Conservation (phyloP, 2,113 vertebrate genomes). For the Glareola pratincola region DNA sequence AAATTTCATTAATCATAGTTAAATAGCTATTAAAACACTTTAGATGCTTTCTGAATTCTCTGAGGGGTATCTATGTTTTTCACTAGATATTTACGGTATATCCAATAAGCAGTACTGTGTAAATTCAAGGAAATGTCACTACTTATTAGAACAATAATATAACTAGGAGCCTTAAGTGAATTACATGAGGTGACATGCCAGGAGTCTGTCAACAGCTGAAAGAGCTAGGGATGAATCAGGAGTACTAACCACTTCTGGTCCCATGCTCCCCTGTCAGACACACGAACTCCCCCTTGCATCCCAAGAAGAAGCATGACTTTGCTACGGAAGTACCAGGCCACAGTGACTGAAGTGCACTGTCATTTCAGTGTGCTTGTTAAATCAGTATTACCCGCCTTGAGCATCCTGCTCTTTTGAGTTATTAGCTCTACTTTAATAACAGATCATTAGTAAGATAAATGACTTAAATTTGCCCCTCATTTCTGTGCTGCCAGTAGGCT, state of each 20-base stretch:
- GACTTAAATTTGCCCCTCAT: not conserved
- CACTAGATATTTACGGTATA: not conserved
- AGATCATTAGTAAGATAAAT: not conserved
- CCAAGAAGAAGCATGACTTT: not conserved
- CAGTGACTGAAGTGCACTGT: not conserved
- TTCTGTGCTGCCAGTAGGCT: not conserved
- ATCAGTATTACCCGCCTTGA: not conserved
- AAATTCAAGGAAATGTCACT: constrained; percentile 54
- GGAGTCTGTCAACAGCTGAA: not conserved
- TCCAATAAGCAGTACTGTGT: not conserved
- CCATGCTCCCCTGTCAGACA: not conserved
- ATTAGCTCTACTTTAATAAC: not conserved
- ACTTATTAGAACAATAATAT: not conserved
- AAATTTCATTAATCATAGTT: constrained; percentile 16
- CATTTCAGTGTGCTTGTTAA: not conserved
- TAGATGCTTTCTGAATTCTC: constrained; percentile 1
- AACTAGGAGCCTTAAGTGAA: not conserved
- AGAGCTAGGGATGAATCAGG: not conserved
- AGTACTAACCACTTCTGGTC: not conserved
- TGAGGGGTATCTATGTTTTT: not conserved
- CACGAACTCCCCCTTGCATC: not conserved
- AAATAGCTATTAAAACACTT: not conserved
- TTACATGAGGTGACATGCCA: not conserved
- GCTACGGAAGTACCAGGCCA: not conserved
- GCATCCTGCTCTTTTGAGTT: not conserved